Base-by-base conservation (phyloP, 2,888 invertebrate genomes). In the Lycia hirtaria region DNA sequence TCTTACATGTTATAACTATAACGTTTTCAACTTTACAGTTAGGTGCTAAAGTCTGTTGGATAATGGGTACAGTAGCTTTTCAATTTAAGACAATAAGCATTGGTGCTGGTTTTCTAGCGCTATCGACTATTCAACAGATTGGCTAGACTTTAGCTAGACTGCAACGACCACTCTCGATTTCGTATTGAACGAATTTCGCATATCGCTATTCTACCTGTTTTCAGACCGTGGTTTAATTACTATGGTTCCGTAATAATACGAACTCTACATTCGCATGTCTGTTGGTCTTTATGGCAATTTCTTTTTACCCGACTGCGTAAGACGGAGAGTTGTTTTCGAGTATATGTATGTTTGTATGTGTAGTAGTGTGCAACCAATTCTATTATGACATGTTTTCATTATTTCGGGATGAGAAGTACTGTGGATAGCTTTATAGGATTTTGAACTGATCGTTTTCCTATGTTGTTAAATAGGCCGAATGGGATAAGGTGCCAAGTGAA, bases 1-100 rank as follows among this genome's bases (percentile, higher is more conserved):
- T 56, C 57, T 58, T 33, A 56, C 57, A 41, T 57, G 33, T 14
- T 43, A 43, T 43, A 57, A 47, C 51, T 48, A 48, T 57, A 52
- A 52, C 47, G 51, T 52, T 14, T 52, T 24, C 5, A 17, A 49
- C 17, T 28, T 57, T 48, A 57, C 57, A 41, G 57, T 57, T 57
- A 52, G 41, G 30, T 41, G 20, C 14, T 57, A 41, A 47, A 37
- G 28, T 30, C 33, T 47, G 24, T 4, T 15, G 10, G 26, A 47
- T 24, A 26, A 45, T 45, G 45, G 43, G 9, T 17, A 24, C 35
- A 35, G 24, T 17, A 24, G 24, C 35, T 35, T 24, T 15, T 2
- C 5, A n/a, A 32, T 10, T 35, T 3, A 41, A 41, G n/a, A 41
- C 26, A 15, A 26, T 17, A 17, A 10, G 10, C 17, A 15, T 41